Evolutionary conservation across 2,113 vertebrate species (phyloP).

Genomic region (Rynchops niger): DNA sequence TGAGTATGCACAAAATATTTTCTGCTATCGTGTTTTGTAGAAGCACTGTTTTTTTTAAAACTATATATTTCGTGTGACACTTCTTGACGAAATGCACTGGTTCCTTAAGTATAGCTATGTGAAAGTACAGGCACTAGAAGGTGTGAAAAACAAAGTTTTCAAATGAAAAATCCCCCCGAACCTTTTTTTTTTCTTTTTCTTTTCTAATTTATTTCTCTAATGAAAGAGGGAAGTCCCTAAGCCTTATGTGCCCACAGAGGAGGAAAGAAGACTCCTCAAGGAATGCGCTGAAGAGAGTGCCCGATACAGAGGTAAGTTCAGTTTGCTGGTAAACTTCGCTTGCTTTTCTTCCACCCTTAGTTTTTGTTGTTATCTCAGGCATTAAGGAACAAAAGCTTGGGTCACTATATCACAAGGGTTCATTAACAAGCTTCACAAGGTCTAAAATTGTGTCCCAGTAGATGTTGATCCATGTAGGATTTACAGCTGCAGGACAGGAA

Average conservation of each 20-base stretch:
- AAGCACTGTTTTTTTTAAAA: not conserved
- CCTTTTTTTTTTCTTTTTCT: not conserved
- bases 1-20: not conserved
- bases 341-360: not conserved
- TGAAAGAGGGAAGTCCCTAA: conserved; percentile 68
- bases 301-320: conserved; percentile 87
- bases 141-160: not conserved
- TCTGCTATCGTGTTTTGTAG: not conserved
- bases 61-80: accelerated
- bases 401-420: not conserved
- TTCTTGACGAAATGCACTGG: not conserved
- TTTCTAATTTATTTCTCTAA: not conserved
- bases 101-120: not conserved
- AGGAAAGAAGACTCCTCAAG: conserved; percentile 82
- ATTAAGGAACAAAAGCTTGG: not conserved
- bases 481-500: not conserved
- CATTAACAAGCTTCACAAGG: not conserved
- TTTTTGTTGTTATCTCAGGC: not conserved
- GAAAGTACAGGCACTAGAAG: not conserved
- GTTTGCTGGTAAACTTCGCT: not conserved
- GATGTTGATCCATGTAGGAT: not conserved
- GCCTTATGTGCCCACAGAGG: conserved; percentile 84
- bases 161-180: not conserved
- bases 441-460: not conserved
- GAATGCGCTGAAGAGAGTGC: conserved; percentile 90